Conservation (phyloP, 2,113 vertebrate genomes). For the Nothobranchius kuhntae region DNA sequence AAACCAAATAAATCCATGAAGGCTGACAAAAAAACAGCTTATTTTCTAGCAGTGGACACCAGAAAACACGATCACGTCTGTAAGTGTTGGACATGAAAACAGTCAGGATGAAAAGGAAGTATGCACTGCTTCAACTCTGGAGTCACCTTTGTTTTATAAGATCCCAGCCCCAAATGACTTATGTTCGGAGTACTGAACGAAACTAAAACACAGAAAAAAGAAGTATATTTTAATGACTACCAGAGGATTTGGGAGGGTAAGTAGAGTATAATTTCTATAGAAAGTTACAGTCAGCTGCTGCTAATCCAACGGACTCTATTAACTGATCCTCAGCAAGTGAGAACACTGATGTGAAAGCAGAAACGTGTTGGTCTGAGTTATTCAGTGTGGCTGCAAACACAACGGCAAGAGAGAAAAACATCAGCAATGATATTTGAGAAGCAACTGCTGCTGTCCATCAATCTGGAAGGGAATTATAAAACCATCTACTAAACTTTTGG, state of each 20-base stretch:
- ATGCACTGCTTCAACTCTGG: background rate
- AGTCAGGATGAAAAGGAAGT: background rate
- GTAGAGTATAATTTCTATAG: too few relatives aligned
- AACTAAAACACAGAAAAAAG: background rate
- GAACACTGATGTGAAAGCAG: background rate
- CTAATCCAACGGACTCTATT: background rate
- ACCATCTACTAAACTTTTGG: background rate
- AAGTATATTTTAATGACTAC: background rate
- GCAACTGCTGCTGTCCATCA: background rate
- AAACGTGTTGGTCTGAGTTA: background rate
- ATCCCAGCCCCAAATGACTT: too few relatives aligned
- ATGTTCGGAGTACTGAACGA: too few relatives aligned
- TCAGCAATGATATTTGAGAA: background rate
- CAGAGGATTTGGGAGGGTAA: background rate
- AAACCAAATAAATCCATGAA: constrained; percentile 56
- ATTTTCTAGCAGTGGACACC: constrained; percentile 32
- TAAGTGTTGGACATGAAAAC: background rate
- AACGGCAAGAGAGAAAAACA: too few relatives aligned
- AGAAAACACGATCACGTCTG: constrained; percentile 6
- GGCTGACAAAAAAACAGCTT: constrained; percentile 17
- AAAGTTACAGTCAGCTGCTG: background rate
- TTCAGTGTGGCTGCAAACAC: background rate
- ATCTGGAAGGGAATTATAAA: background rate
- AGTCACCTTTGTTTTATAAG: too few relatives aligned
- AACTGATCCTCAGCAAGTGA: background rate